Evolutionary conservation across 2,113 vertebrate species (phyloP).

Genomic region (Nyctibius bracteatus): DNA sequence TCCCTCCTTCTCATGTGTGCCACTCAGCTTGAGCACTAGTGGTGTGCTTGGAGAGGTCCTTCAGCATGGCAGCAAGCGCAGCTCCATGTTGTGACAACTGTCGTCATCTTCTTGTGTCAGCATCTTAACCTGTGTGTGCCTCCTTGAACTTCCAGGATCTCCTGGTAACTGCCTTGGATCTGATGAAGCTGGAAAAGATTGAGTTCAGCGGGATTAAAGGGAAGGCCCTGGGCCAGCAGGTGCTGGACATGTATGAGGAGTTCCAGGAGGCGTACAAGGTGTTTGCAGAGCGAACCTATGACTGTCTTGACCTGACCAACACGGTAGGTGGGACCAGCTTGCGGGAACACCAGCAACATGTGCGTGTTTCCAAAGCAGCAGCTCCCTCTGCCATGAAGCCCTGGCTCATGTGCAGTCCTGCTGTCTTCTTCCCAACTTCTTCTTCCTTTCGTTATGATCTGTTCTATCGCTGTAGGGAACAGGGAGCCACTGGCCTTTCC

Average conservation of each 20-base stretch:
- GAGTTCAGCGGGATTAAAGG: slow-evolving; percentile 87
- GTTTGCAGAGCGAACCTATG: slow-evolving; percentile 76
- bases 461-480: neutral
- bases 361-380: neutral
- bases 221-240: slow-evolving; percentile 78
- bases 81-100: neutral
- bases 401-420: neutral
- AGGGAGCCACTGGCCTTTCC: neutral
- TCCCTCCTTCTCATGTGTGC: neutral
- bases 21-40: too few relatives aligned
- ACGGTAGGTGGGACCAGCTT: slow-evolving; percentile 63
- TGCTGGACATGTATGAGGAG: slow-evolving; percentile 76
- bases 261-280: slow-evolving; percentile 77
- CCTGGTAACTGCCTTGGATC: slow-evolving; percentile 80
- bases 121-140: neutral
- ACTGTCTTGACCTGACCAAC: slow-evolving; percentile 81
- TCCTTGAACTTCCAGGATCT: slow-evolving; percentile 71
- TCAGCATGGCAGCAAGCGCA: accelerated
- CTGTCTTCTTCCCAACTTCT: neutral
- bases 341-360: neutral
- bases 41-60: neutral
- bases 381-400: neutral
- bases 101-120: neutral
- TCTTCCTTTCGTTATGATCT: neutral
- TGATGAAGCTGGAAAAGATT: slow-evolving; percentile 86